Evolutionary conservation across 2,797 vertebrate species (phyloP), one percentile per base, ranked within the genome.

Genomic region (Syngnathus acus): DNA sequence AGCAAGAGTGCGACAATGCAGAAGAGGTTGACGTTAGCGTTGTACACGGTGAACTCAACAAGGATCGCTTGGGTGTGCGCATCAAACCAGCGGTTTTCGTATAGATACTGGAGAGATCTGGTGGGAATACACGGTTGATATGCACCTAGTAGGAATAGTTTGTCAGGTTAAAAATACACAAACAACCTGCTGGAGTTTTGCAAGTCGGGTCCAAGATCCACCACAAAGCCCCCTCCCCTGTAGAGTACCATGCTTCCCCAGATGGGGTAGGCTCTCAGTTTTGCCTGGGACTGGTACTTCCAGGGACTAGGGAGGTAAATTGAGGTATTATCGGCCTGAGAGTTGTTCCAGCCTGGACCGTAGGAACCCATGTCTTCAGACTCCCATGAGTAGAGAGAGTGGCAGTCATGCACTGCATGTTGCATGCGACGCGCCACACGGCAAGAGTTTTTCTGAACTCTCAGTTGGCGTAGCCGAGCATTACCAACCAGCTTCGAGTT

Each of bases 1-100:
- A 98, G 90, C 69, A 92, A 92, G 69, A 99, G 89, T 1, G 84
- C 93, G 74, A 94, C 84, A 26, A 94, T 91, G 84, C 95, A 97
- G 88, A 98, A 97, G 65, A 98, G 93, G 85, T 98, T 99, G 80
- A 99, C 91, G 0, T 96, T 98, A 69, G 95, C 94, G 0, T 98
- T 99, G 88, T 98, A 98, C 75, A 97, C 91, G 0, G 94, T 97
- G 79, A 98, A 97, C 86, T 98, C 95, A 64, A 95, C 90, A 83
- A 98, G 97, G 74, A 95, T 80, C 0, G 94, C 95, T 77, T 95
- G 93, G 4, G 95, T 98, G 80, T 93, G 91, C 63, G 85, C 74
- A 60, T 99, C 96, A 71, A 99, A 81, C 95, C 97, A 99, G 58
- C 89, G 81, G 13, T 92, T 94, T 74, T 94, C 84, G 82, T 93